These are phyloP conservation scores for Linurgus olivaceus DNA, from an alignment of 2,797 vertebrate species.

Conservation along the genomic window DNA sequence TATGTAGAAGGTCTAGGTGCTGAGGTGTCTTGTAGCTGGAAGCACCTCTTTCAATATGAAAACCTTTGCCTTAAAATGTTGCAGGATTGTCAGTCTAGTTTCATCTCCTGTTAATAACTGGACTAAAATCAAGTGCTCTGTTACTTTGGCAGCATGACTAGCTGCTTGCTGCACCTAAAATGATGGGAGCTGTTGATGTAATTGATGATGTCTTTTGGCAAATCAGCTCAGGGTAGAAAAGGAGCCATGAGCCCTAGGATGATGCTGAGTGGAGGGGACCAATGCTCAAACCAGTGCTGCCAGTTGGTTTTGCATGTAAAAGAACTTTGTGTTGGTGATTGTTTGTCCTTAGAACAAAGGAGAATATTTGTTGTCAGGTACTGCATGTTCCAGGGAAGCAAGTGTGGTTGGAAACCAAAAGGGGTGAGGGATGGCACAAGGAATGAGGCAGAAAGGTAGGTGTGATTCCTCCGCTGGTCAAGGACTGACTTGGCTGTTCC, in stretches of 20 bases:
- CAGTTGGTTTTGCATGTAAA: background rate
- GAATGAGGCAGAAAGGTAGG: slow-evolving; percentile 1
- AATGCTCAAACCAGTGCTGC: background rate
- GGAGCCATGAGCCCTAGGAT: background rate
- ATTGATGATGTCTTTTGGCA: background rate
- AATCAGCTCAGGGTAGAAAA: background rate
- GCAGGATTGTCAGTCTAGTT: background rate
- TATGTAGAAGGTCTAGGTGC: background rate
- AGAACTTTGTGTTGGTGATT: background rate
- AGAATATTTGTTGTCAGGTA: background rate
- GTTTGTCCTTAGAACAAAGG: accelerated
- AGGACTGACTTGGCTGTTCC: slow-evolving; percentile 74
- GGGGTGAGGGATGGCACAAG: background rate
- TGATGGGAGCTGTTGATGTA: background rate
- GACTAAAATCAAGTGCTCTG: background rate
- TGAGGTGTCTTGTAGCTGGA: background rate
- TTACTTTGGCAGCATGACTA: background rate
- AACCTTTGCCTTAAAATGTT: background rate
- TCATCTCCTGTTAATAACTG: background rate
- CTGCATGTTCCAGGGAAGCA: background rate
- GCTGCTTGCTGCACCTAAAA: background rate
- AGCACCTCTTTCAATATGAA: background rate
- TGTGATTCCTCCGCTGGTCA: slow-evolving; percentile 68
- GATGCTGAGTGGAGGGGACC: background rate
- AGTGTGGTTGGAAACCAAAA: background rate